Evolutionary conservation across 2,113 vertebrate species (phyloP), one percentile per base, ranked within the genome.

Genomic region (Psittacus erithacus): DNA sequence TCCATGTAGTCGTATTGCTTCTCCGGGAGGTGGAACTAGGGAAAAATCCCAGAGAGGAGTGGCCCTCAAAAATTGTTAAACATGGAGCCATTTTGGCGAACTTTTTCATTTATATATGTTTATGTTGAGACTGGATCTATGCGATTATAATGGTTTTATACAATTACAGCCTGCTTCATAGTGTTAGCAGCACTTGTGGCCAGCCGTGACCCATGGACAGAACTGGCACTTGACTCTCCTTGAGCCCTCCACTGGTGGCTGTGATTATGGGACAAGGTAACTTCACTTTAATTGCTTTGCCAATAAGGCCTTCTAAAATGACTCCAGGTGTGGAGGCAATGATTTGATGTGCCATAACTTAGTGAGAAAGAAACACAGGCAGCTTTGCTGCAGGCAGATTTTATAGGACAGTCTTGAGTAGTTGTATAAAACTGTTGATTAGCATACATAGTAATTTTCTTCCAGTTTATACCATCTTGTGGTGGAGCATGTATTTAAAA

Each of bases 391-490:
- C 3, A 39, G 69, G 91, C 86, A 55, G 74, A 87, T 93, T 75
- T 84, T 94, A 62, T 77, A 96, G 93, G 92, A 94, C 94, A 94
- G n/a, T 77, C 87, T 79, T 35, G 77, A 95, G 83, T 88, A 92
- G 90, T 35, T 77, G 81, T 92, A 83, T 95, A 95, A 96, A 95
- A 88, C 93, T 96, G 83, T 96, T 95, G 95, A 96, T 97, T 90
- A 96, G 92, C 80, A 89, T 92, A 96, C 92, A 28, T 96, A 95
- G 94, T 95, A 96, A 97, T 97, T 96, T 97, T 96, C 96, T 88
- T 92, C 86, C 95, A 87, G 91, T 96, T 95, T 93, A 95, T 96
- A 92, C 87, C 74, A 23, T 97, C 91, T 88, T 97, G 94, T 90
- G 96, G 95, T 93, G 29, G 28, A 92, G 39, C 1, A 4, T 64